A percentile compares a stretch with the other conserved stretches of the same genome.
phyloP scores from a whole-genome alignment of 1,140 invertebrate species.

The Hetaerina americana region DNA sequence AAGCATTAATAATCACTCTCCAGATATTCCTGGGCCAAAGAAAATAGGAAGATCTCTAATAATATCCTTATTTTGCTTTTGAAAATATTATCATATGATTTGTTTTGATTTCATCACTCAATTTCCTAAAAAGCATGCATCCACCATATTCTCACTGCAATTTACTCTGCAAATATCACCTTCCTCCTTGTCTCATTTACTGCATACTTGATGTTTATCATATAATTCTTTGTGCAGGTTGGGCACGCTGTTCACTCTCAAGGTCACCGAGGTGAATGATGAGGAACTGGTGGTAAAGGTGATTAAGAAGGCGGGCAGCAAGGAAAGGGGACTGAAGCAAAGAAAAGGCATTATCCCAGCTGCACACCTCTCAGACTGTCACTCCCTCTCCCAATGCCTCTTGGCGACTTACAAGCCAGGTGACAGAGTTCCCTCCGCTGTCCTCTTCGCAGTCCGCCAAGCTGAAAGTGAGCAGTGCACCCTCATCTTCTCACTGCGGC shows the following conservation, averaged over 20 bases:
- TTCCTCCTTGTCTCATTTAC: too few species aligned
- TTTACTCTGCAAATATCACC: too few species aligned
- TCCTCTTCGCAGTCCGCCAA: neutral
- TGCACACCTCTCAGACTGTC: conserved; percentile 3
- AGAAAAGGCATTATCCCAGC: conserved; percentile 3
- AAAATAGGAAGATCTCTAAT: too few species aligned
- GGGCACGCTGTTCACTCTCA: neutral
- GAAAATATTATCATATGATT: too few species aligned
- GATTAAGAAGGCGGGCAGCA: neutral
- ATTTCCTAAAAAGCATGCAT: too few species aligned
- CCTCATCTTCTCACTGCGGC: neutral
- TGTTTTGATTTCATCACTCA: too few species aligned
- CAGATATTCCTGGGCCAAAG: too few species aligned
- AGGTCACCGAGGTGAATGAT: neutral
- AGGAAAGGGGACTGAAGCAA: neutral
- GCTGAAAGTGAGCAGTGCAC: neutral
- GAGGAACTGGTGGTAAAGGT: neutral
- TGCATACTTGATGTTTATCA: too few species aligned
- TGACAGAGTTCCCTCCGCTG: neutral
- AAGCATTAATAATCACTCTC: too few species aligned
- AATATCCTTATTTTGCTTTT: too few species aligned
- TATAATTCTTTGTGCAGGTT: too few species aligned
- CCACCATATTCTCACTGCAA: too few species aligned
- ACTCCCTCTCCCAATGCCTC: neutral
- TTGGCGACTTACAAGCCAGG: neutral